A percentile compares a stretch with the other conserved stretches of the same genome.
Evolutionary conservation across 2,113 vertebrate genomes (phyloP).

Genomic region (Madoqua kirkii): DNA sequence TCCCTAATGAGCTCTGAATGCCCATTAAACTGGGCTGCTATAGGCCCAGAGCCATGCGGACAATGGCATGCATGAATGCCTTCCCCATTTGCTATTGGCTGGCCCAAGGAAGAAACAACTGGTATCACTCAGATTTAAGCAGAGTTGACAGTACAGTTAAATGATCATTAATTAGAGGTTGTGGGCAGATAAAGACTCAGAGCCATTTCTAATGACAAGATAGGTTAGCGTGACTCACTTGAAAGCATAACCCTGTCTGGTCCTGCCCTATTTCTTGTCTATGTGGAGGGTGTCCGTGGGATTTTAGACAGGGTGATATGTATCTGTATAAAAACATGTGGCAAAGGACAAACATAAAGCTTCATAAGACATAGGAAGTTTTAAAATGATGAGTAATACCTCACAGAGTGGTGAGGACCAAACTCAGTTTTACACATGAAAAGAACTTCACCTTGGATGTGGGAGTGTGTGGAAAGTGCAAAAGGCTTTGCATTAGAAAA

Average conservation of each 20-base stretch:
- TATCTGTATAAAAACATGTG: background rate
- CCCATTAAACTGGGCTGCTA: slow-evolving; percentile 91
- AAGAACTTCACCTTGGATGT: background rate
- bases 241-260: slow-evolving; percentile 56
- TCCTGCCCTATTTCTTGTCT: slow-evolving; percentile 60
- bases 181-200: slow-evolving; percentile 87
- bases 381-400: background rate
- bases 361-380: background rate
- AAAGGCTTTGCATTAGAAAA: background rate
- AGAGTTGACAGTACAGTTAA: slow-evolving; percentile 92
- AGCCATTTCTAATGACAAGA: slow-evolving; percentile 85
- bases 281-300: background rate
- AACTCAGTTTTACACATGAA: background rate
- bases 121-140: slow-evolving; percentile 89
- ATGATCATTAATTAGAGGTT: slow-evolving; percentile 97
- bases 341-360: background rate
- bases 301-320: background rate
- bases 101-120: slow-evolving; percentile 79
- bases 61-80: slow-evolving; percentile 85
- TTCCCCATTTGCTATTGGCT: slow-evolving; percentile 82
- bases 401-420: background rate
- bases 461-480: background rate
- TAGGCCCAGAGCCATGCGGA: slow-evolving; percentile 84
- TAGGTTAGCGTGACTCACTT: slow-evolving; percentile 78
- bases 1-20: slow-evolving; percentile 89